Base-by-base conservation (phyloP, 2,797 vertebrate species). In the Acanthurus leucopareius region DNA sequence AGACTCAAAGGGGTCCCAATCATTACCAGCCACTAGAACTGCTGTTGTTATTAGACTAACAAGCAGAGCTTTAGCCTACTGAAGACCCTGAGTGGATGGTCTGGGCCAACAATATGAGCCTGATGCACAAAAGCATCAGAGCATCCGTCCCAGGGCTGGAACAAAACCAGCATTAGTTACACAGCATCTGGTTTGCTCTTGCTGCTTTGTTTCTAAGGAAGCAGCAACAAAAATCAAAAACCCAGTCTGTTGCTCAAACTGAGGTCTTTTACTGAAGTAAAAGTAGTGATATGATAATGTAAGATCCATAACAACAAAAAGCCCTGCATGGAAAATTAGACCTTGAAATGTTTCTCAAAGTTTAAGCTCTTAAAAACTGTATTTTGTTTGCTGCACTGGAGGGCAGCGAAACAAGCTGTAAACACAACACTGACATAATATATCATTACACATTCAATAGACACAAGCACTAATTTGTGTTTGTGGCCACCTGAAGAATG, bases 41-140 rank as follows among this genome's bases (percentile, higher is more conserved):
- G 69, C 79, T 75, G 80, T 42, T 89, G 72, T 89, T 87, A 81
- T 86, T 77, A 82, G 51, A 53, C 75, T 89, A 86, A 89, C 74
- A 88, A 84, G 81, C 73, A 53, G 56, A 76, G 54, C 78, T 58
- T 22, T 7, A 58, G 66, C 64, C 67, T 9, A 64, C 73, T 64
- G 59, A 80, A 73, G 73, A 79, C 35, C 67, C 57, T n/a, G 61
- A 56, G 65, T 38, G 74, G 63, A 68, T 73, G 73, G 74, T 80
- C 70, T 64, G 42, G 58, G 76, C 47, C 62, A 48, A 51, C 35
- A 74, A 10, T 47, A 70, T 49, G 66, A 81, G 73, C 56, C 72
- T 64, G 77, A 72, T 57, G 80, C 49, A 77, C 62, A 73, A 73
- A 82, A 79, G 35, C 68, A 68, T 63, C 66, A 77, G 62, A 78